Evolutionary conservation across 1,140 invertebrate species (phyloP).

Genomic region (Ctenoplectra terminalis): DNA sequence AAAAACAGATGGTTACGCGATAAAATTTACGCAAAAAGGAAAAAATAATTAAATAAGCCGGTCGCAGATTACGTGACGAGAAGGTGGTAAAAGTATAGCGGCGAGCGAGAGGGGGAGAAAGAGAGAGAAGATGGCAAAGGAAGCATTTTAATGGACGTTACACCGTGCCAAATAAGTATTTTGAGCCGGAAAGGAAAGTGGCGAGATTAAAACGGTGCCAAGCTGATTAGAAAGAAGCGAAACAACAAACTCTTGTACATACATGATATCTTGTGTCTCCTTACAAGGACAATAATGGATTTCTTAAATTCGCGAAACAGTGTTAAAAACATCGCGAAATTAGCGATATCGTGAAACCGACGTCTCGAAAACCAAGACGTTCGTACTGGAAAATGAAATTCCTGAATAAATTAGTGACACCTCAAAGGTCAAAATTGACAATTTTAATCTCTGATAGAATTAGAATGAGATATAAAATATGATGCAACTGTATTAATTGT

Average conservation of each 20-base stretch:
- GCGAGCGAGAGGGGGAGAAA: neutral
- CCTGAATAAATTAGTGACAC: no score
- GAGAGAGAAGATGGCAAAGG: slow-evolving; percentile 5
- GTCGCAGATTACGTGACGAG: neutral
- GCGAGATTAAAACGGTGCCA: slow-evolving; percentile 51
- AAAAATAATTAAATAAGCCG: neutral
- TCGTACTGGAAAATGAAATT: neutral
- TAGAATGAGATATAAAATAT: neutral
- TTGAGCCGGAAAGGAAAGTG: slow-evolving; percentile 52
- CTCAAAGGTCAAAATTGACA: neutral
- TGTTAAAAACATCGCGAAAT: neutral
- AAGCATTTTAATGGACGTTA: slow-evolving; percentile 48
- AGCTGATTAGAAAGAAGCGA: slow-evolving; percentile 53
- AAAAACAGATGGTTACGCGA: neutral
- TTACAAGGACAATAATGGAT: neutral
- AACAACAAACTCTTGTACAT: slow-evolving; percentile 11
- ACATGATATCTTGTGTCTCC: neutral
- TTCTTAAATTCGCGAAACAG: slow-evolving; percentile 6
- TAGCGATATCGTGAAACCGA: neutral
- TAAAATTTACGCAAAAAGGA: slow-evolving; percentile 23
- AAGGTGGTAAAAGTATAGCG: slow-evolving; percentile 26
- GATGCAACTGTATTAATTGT: neutral
- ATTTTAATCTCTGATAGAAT: neutral
- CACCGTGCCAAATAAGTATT: slow-evolving; percentile 47
- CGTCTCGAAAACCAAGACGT: neutral